A percentile compares a stretch with the other conserved stretches of the same genome.
Conservation (phyloP, 2,797 vertebrate species). For the Morus bassanus region DNA sequence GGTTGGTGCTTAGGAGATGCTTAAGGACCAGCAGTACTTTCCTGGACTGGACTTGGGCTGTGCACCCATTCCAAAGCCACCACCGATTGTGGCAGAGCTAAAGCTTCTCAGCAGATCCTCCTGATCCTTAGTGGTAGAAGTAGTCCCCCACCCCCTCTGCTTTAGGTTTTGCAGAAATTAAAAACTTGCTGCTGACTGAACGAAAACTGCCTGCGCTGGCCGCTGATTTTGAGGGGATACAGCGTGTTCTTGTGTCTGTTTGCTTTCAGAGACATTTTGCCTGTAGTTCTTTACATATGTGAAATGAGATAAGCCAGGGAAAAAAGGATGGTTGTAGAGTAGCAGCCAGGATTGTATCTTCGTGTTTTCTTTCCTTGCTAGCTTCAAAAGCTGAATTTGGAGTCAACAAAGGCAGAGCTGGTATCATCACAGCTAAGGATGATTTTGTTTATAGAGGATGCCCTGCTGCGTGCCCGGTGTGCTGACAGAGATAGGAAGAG, state of each 20-base stretch:
- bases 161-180: not conserved
- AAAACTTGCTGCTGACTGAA: not conserved
- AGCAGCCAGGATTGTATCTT: not conserved
- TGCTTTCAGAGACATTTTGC: not conserved
- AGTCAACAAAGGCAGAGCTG: not conserved
- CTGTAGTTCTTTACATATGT: not conserved
- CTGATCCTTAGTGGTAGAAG: not conserved
- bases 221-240: not conserved
- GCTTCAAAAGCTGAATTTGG: slow-evolving; percentile 42
- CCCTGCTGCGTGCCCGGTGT: not conserved
- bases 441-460: not conserved
- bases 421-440: not conserved
- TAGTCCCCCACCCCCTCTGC: not conserved
- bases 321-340: not conserved
- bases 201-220: not conserved
- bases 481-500: not conserved
- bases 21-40: not conserved
- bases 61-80: not conserved
- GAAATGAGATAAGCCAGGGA: not conserved
- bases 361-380: not conserved
- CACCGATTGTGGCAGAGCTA: accelerated
- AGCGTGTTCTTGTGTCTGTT: not conserved
- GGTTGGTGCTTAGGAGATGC: not conserved
- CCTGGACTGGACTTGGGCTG: not conserved
- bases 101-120: not conserved